These are phyloP conservation scores for Hoplostethus atlanticus DNA, from an alignment of 2,797 vertebrate species.

Conservation along the genomic window DNA sequence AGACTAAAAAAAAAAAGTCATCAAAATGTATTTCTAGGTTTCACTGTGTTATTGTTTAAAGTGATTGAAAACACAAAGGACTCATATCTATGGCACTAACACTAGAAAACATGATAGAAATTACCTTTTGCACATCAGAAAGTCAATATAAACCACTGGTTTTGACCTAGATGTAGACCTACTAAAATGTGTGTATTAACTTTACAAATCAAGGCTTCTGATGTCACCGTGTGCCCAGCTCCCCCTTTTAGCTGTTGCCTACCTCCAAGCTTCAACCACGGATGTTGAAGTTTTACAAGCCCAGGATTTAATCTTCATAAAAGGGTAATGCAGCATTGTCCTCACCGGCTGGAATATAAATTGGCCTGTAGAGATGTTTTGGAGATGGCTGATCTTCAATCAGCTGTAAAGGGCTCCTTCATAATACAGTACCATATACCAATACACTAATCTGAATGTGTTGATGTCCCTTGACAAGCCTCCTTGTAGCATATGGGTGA, in stretches of 20 bases:
- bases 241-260: no score
- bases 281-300: no score
- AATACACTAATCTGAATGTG: conserved; percentile 36
- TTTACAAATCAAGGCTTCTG: no score
- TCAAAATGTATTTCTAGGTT: background rate
- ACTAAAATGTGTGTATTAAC: no score
- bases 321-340: background rate
- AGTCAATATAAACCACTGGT: background rate
- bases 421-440: conserved; percentile 17
- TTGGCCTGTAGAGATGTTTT: background rate
- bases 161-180: background rate
- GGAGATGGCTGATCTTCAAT: background rate
- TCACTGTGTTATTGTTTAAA: conserved; percentile 1
- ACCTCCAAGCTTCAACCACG: no score
- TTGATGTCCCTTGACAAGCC: conserved; percentile 41
- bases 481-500: conserved; percentile 28
- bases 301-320: no score
- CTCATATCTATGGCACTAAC: background rate
- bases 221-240: no score
- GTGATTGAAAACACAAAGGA: background rate
- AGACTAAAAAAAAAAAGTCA: background rate
- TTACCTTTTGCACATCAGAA: no score
- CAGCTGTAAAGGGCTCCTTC: conserved; percentile 22
- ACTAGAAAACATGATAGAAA: background rate
- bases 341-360: conserved; percentile 15